A percentile compares a stretch with the other conserved stretches of the same genome.
Conservation (phyloP, 1,140 invertebrate species). For the Drosophila bocqueti region DNA sequence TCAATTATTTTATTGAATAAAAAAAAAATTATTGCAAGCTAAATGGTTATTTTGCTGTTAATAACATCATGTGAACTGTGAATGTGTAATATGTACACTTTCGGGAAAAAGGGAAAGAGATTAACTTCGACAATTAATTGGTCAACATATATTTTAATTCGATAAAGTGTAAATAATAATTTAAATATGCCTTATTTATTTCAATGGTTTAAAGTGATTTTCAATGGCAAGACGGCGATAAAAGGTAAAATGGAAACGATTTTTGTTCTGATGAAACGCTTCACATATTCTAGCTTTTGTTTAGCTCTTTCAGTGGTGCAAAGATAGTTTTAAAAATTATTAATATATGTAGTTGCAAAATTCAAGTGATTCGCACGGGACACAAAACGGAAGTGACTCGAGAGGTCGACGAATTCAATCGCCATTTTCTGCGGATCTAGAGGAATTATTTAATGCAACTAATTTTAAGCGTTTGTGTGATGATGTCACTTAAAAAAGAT, state of each 20-base stretch:
- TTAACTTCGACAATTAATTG: neutral
- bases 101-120: neutral
- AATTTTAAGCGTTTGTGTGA: too few species aligned
- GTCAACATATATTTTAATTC: neutral
- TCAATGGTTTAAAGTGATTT: neutral
- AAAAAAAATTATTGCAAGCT: conserved; percentile 13
- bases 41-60: neutral
- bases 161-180: neutral
- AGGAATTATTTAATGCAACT: too few species aligned
- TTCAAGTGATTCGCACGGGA: neutral
- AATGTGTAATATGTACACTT: neutral
- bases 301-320: too few species aligned
- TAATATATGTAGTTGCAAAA: neutral
- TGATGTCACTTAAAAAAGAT: neutral
- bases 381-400: neutral
- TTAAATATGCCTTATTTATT: neutral
- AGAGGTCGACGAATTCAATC: neutral
- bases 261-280: too few species aligned
- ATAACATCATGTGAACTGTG: neutral
- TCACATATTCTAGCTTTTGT: too few species aligned
- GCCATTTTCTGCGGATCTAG: neutral
- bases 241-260: too few species aligned
- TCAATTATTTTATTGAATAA: neutral
- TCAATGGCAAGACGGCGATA: too few species aligned
- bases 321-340: neutral